These are phyloP conservation scores for Bombus confusus DNA, from an alignment of 1,140 invertebrate genomes.

Conservation along the genomic window DNA sequence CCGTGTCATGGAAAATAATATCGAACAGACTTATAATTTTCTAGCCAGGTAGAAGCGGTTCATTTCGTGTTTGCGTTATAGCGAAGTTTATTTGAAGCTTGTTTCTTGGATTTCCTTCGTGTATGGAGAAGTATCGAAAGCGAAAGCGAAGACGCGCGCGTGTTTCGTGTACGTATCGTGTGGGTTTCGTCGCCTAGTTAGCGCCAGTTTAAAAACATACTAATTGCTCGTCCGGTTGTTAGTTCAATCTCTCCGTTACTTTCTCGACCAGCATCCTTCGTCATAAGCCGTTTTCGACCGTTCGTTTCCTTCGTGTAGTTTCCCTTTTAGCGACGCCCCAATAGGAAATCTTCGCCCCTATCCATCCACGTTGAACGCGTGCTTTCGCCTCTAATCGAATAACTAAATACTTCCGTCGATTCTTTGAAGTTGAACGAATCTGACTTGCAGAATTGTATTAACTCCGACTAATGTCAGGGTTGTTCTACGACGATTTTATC, in stretches of 20 bases:
- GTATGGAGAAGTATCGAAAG: background rate
- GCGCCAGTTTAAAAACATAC: background rate
- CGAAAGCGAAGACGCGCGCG: background rate
- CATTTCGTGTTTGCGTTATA: no score
- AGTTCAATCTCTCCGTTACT: background rate
- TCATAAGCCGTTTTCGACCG: background rate
- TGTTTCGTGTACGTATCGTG: background rate
- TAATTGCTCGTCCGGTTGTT: background rate
- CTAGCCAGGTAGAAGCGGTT: background rate
- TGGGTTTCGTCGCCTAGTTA: background rate
- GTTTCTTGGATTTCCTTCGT: background rate
- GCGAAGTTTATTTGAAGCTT: background rate
- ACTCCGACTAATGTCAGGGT: background rate
- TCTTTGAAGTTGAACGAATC: background rate
- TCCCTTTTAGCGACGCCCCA: background rate
- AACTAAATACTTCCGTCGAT: slow-evolving; percentile 12
- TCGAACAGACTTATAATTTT: no score
- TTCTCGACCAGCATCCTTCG: background rate
- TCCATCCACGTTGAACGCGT: background rate
- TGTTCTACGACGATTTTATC: background rate
- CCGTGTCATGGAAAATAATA: no score
- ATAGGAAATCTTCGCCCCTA: background rate
- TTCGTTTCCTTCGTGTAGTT: background rate
- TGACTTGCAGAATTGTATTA: background rate
- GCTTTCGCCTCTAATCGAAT: slow-evolving; percentile 12